Evolutionary conservation across 1,140 invertebrate species (phyloP), one percentile per base, ranked within the genome.

Genomic region (Tetramorium simillimum): DNA sequence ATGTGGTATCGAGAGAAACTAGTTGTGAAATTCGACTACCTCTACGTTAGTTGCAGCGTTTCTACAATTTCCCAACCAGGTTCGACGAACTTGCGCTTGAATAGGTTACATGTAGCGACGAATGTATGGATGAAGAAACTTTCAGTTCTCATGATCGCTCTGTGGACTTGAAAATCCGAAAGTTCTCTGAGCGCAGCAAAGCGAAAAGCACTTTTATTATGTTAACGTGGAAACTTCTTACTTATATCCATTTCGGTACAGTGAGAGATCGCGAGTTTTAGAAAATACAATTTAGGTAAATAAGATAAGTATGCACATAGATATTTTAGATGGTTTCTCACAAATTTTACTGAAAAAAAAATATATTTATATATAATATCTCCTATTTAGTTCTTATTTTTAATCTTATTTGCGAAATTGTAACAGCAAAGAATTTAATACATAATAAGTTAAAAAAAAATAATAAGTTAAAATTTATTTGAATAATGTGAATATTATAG

Each of bases 101-200:
- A 84, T 84, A 62, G 69, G 69, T 84, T 84, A 73, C 80, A 75
- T 56, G 53, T 84, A 84, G 80, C 53, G 80, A 84, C 80, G 80
- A 84, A 84, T 73, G 67, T 73, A 82, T 72, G 80, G 69, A 60
- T 84, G 69, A 75, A 46, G 80, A 73, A 84, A 84, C 80, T 84
- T 84, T 84, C 40, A 49, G 80, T 73, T 84, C 69, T 60, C 69
- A 56, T 84, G 69, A 84, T 73, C 53, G 69, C 28, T 40, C 16
- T 51, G 21, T 43, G 43, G 53, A 84, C 80, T 84, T 84, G 53
- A 84, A 84, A 84, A 84, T 84, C 53, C 53, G n/a, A 73, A 84
- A 84, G 80, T 84, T 63, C 24, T 37, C 28, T 9, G 40, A 28
- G 16, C 63, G 63, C 49, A 24, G 24, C 37, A 75, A 84, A 84